Percentiles rank a stretch among this genome's conserved stretches.
Conservation (phyloP, 2,113 vertebrate species). For the Clarias gariepinus region DNA sequence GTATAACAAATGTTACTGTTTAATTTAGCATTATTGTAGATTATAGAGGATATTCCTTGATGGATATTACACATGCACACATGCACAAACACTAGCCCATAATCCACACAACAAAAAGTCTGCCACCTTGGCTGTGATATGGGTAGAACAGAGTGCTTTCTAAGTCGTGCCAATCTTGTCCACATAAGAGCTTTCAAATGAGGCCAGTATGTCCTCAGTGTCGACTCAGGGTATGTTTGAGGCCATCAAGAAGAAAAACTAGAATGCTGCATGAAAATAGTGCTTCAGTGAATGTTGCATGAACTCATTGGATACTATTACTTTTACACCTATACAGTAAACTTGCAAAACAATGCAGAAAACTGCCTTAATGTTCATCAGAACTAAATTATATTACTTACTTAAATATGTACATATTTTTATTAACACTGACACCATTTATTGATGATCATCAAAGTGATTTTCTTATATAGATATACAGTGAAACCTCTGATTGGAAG, state of each 20-base stretch:
- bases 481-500: too few species aligned
- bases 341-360: background rate
- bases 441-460: too few species aligned
- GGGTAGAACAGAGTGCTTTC: slow-evolving; percentile 16
- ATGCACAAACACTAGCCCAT: background rate
- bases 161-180: slow-evolving; percentile 19
- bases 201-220: slow-evolving; percentile 39
- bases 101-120: slow-evolving; percentile 16
- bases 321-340: too few species aligned
- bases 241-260: background rate
- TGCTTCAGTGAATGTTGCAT: background rate
- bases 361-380: background rate
- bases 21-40: background rate
- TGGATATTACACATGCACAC: background rate
- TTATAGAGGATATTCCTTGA: background rate
- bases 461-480: too few species aligned
- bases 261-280: background rate
- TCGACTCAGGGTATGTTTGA: slow-evolving; percentile 11
- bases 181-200: slow-evolving; percentile 34
- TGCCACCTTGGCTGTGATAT: slow-evolving; percentile 3
- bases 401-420: background rate
- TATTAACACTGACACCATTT: background rate
- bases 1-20: background rate
- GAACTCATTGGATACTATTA: background rate
- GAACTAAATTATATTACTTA: background rate